phyloP scores from a whole-genome alignment of 1,140 invertebrate species.

The Anastatus disparis region DNA sequence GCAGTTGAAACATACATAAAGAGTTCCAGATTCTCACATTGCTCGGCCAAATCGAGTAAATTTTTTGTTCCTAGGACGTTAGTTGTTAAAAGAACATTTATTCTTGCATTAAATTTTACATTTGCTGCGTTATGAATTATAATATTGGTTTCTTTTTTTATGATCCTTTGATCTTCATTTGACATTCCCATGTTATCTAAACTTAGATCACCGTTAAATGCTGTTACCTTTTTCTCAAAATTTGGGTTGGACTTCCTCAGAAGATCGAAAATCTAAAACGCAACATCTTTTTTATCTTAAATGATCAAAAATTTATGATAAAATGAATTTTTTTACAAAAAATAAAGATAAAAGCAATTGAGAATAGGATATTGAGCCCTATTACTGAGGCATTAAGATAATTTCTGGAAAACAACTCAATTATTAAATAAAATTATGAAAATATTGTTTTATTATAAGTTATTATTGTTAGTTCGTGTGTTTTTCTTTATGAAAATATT shows the following conservation, averaged over 20 bases:
- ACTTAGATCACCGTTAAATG: constrained; percentile 76
- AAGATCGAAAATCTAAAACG: neutral
- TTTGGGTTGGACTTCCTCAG: constrained; percentile 65
- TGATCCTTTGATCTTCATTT: constrained; percentile 68
- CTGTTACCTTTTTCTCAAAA: constrained; percentile 71
- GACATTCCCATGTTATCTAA: constrained; percentile 76
- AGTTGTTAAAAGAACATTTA: constrained; percentile 73
- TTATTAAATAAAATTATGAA: no score
- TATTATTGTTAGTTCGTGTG: no score
- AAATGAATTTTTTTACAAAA: no score
- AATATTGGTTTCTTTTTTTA: constrained; percentile 74
- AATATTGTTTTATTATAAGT: no score
- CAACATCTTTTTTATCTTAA: no score
- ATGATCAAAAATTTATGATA: no score
- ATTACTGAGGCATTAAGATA: no score
- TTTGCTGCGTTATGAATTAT: constrained; percentile 90
- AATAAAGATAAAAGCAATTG: no score
- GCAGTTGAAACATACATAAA: constrained; percentile 50
- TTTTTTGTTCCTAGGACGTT: constrained; percentile 72
- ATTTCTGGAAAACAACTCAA: no score
- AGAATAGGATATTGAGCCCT: no score
- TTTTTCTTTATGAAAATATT: no score
- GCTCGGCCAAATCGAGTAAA: constrained; percentile 71
- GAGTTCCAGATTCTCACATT: constrained; percentile 66
- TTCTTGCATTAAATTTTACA: constrained; percentile 72